phyloP scores from a whole-genome alignment of 2,888 invertebrate genomes.

The Antitype chi region DNA sequence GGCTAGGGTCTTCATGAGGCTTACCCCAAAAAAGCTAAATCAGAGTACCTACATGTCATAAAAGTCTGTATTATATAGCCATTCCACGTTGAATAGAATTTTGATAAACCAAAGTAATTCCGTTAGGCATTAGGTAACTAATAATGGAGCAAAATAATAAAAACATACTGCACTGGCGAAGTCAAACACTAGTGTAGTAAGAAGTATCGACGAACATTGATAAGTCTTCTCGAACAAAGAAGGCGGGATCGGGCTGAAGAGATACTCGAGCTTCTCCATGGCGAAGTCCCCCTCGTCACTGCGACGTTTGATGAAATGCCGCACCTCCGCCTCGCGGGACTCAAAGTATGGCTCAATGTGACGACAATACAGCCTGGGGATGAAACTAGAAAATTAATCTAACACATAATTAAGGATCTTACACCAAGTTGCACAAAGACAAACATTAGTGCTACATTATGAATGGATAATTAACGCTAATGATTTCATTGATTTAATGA shows the following conservation, averaged over 20 bases:
- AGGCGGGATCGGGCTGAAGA: constrained; percentile 80
- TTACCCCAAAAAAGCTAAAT: not conserved
- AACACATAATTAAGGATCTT: not conserved
- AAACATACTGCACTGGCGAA: not conserved
- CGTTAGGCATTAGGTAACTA: not conserved
- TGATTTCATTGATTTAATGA: no score
- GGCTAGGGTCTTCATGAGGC: no score
- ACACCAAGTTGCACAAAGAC: no score
- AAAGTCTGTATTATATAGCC: not conserved
- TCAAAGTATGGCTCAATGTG: constrained; percentile 85
- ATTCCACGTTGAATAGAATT: not conserved
- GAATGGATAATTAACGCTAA: no score
- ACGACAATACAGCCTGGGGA: constrained; percentile 84
- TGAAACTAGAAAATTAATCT: not conserved
- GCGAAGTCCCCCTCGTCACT: constrained; percentile 81
- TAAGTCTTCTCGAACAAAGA: constrained; percentile 83
- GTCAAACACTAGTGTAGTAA: not conserved
- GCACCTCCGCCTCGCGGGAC: constrained; percentile 78
- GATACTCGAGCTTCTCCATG: constrained; percentile 80
- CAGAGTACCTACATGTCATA: no score
- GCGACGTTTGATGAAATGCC: constrained; percentile 83
- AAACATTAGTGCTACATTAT: no score
- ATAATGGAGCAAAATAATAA: not conserved
- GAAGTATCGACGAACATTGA: constrained; percentile 77
- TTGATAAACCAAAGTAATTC: not conserved